Evolutionary conservation across 2,797 vertebrate genomes (phyloP), one percentile per base, ranked within the genome.

Genomic region (Enteromius trimaculatus): DNA sequence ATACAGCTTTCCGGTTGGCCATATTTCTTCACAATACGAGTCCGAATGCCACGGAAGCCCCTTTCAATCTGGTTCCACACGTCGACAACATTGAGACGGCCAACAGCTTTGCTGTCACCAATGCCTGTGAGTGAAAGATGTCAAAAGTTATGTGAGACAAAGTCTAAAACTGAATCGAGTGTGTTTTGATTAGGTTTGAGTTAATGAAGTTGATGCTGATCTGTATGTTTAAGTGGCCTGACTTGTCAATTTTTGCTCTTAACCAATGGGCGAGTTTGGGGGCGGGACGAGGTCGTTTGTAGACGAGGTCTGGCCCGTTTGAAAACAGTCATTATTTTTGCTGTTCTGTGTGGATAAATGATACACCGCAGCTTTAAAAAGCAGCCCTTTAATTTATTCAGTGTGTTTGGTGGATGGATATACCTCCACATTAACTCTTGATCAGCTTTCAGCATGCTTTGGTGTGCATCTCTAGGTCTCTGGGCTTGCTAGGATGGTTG

Each of bases 11-110:
- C 90, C 96, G 97, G 86, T 94, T 99, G 93, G 97, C 97, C 85
- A 99, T 99, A 93, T 99, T 98, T 94, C 96, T 98, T 88, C 98
- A 99, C 94, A 99, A 99, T 92, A 99, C 97, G 93, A 98, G 97
- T 93, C 98, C 97, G 74, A 99, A 99, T 81, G 96, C 96, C 77
- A 97, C 97, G 0, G 97, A 98, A 95, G 97, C 98, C 87, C 97
- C 97, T 88, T 99, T 99, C 92, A 98, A 98, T 95, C 95, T 99
- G 95, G 97, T 98, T 87, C 97, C 98, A 88, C 98, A 98, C 69
- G 98, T 99, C 85, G 97, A 98, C 96, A 98, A 99, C 95, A 98
- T 99, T 87, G 97, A 99, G 94, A 98, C 98, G 49, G 96, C 98
- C 93, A 99, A 98, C 96, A 99, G 98, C 94, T 99, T 99, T 44